These are phyloP conservation scores for Alcis repandata DNA, from an alignment of 2,888 invertebrate species.

Conservation along the genomic window DNA sequence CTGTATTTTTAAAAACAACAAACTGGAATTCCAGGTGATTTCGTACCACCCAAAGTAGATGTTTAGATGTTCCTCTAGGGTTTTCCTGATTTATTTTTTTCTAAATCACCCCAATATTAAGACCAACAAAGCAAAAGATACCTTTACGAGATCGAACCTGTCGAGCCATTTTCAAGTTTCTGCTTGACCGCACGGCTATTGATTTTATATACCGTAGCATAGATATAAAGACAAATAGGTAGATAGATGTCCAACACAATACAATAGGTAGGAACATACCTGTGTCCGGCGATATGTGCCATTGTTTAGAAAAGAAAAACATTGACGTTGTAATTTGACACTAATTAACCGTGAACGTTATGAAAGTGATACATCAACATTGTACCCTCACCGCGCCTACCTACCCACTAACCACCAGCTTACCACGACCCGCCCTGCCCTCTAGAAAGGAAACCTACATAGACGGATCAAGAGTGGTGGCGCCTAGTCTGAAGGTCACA, in stretches of 20 bases:
- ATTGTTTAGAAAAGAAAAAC: slow-evolving; percentile 60
- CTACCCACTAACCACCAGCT: slow-evolving; percentile 63
- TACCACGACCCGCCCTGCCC: slow-evolving; percentile 53
- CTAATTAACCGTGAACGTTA: slow-evolving; percentile 80
- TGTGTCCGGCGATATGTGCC: slow-evolving; percentile 3
- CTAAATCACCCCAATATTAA: too few relatives aligned
- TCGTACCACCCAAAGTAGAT: too few relatives aligned
- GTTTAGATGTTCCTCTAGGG: too few relatives aligned
- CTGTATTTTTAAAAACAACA: background rate
- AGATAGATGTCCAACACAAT: too few relatives aligned
- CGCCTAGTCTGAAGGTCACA: slow-evolving; percentile 54
- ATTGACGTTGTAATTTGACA: slow-evolving; percentile 79
- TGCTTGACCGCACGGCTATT: too few relatives aligned
- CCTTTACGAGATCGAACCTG: too few relatives aligned
- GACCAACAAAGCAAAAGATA: too few relatives aligned
- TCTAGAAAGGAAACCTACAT: slow-evolving; percentile 42
- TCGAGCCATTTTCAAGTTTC: too few relatives aligned
- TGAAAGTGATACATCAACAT: slow-evolving; percentile 81
- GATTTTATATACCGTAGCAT: too few relatives aligned
- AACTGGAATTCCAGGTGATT: too few relatives aligned
- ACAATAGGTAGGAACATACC: background rate
- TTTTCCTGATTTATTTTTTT: too few relatives aligned
- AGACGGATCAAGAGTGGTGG: slow-evolving; percentile 40
- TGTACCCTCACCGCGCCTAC: slow-evolving; percentile 71
- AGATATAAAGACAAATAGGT: too few relatives aligned